Base-by-base conservation (phyloP, 1,140 invertebrate species). In the Ooceraea biroi region DNA sequence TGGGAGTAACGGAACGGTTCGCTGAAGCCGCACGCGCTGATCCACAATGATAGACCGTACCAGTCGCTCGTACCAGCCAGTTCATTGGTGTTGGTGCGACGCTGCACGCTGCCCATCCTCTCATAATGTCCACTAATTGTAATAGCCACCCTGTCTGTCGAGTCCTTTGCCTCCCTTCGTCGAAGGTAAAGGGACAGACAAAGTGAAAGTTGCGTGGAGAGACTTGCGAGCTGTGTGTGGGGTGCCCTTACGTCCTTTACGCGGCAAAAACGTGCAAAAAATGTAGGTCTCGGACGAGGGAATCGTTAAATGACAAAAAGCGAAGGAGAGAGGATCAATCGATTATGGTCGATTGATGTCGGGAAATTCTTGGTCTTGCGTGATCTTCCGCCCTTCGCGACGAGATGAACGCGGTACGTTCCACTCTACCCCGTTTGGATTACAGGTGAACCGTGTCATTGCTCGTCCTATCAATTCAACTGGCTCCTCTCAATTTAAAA, bases 91-190 rank as follows among this genome's bases (percentile, higher is more conserved):
- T 72, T 78, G 86, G 57, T 77, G 27, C 60, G 25, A 60, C 25
- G 14, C 72, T 57, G 41, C 55, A 55, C 19, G 66, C 46, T 60
- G 36, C 68, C 78, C 86, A 61, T 84, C 57, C 87, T 85, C 72
- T 85, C 78, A 85, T 88, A 88, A 88, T 88, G 86, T 88, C 83
- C 83, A 78, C 86, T 88, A 88, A 88, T 88, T 88, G 87, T 88
- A 88, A 88, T 88, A 88, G 87, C 87, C 86, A 88, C 73, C 86
- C 87, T 88, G 57, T 85, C 66, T 82, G 82, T 52, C 65, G 30
- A 57, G 71, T 55, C 52, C 36, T 7, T 36, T 7, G 46, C 25
- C 69, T 30, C 66, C 5, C 57, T 30, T 2, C 36, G 57, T 74
- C 83, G 52, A 87, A 82, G 87, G 44, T 73, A 88, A 88, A 88